These are phyloP conservation scores for Philereme vetulata DNA, from an alignment of 2,888 invertebrate genomes.

Conservation along the genomic window DNA sequence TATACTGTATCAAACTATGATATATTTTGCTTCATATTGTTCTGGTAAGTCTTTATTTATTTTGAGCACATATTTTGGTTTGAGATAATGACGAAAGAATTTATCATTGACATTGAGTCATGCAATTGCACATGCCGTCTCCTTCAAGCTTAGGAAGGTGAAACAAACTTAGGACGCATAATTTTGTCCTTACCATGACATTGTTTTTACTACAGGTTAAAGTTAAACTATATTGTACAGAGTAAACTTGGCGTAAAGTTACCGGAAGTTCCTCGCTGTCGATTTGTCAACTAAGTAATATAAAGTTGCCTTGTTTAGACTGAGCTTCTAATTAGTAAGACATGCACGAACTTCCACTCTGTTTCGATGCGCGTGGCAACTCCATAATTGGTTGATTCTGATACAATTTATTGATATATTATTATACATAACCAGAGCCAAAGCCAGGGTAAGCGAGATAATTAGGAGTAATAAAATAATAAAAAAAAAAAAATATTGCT, in stretches of 20 bases:
- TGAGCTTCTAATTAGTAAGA: slow-evolving; percentile 6
- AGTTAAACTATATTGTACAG: slow-evolving; percentile 1
- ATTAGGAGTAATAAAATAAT: too few relatives aligned
- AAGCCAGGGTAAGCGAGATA: too few relatives aligned
- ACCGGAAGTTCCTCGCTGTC: slow-evolving; percentile 1
- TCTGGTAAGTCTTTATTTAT: too few relatives aligned
- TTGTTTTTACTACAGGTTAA: slow-evolving; percentile 5
- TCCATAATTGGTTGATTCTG: too few relatives aligned
- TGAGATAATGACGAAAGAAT: slow-evolving; percentile 13
- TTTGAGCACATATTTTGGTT: too few relatives aligned
- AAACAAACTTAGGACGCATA: slow-evolving; percentile 9
- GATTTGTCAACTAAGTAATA: slow-evolving; percentile 4
- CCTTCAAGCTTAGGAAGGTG: slow-evolving; percentile 17
- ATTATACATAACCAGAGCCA: too few relatives aligned
- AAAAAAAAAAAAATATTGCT: too few relatives aligned
- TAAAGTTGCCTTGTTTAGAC: slow-evolving; percentile 6
- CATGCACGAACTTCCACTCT: not conserved
- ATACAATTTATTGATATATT: too few relatives aligned
- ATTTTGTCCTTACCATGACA: slow-evolving; percentile 19
- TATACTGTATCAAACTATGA: too few relatives aligned
- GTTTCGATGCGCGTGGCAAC: too few relatives aligned
- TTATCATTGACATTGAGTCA: slow-evolving; percentile 11
- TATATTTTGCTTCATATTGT: too few relatives aligned
- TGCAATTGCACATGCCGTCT: slow-evolving; percentile 6
- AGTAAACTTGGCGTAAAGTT: slow-evolving; percentile 2